Evolutionary conservation across 2,888 invertebrate species (phyloP), one percentile per base, ranked within the genome.

Genomic region (Hypena proboscidalis): DNA sequence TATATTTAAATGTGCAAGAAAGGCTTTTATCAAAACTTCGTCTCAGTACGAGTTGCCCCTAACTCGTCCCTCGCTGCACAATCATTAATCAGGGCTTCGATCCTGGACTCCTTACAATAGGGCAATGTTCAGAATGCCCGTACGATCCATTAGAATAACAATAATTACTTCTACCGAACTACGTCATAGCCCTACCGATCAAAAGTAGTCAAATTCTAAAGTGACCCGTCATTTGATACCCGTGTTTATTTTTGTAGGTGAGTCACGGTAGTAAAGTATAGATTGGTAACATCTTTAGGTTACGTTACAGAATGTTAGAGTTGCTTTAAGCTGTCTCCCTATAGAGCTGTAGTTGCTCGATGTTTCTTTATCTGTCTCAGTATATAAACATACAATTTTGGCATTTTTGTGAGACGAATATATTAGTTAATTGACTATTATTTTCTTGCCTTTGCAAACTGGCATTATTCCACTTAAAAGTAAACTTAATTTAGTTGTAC

Each of bases 21-120:
- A n/a, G n/a, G n/a, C n/a, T n/a, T n/a, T n/a, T n/a, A n/a, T 22
- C 9, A 1, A 20, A 31, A 23, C n/a, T 56, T 55, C 45, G 51
- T n/a, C n/a, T n/a, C 57, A 67, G 62, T 71, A 67, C 34, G 57
- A 67, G 78, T 49, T 44, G 66, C 34, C 52, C 82, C 67, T 71
- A 60, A 70, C 61, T 68, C 72, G 81, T 83, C 89, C 89, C 86
- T 84, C 78, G 66, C 79, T 83, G 80, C 78, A 84, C 82, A 79
- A 81, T 81, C 90, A 90, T 90, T 89, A 89, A 90, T 90, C 90
- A 90, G 80, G 67, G 59, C 80, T 87, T 90, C 89, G 90, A 90
- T 87, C 81, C 84, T 82, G 85, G 83, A 84, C 87, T 85, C 79
- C 80, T 84, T 82, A 89, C 90, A 90, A 90, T 86, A 73, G 90